Evolutionary conservation across 1,140 invertebrate genomes (phyloP), one percentile per base, ranked within the genome.

Genomic region (Anoplolepis gracilipes): DNA sequence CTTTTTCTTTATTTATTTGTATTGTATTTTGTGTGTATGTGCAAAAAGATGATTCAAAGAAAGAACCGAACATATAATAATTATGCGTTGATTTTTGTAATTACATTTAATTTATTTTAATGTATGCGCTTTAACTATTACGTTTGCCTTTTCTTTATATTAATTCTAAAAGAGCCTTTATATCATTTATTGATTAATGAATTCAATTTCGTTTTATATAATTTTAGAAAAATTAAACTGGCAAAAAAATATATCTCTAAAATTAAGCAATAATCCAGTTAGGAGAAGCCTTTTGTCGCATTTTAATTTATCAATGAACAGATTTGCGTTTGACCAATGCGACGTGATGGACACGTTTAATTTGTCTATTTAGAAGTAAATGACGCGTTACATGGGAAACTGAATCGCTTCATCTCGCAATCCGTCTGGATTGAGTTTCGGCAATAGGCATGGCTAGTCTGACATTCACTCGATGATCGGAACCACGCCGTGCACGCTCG

Each of bases 401-500:
- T 28, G 36, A 25, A 82, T 73, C 67, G 49, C 49, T 82, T 82
- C 67, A 82, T 81, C 53, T 30, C 53, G 25, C 53, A 82, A 30
- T 72, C 33, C 65, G 25, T 81, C 67, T 82, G 78, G 67, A 82
- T 82, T 82, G 72, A 82, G 78, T 72, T 72, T 59, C 67, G 55
- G 13, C 53, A n/a, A 53, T 59, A 42, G 78, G 67, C 67, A 73
- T 72, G 53, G 28, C 36, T 53, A 33, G 25, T 72, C 78, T 82
- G 53, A 73, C 78, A 72, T 82, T 82, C 67, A 73, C 13, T 59
- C 78, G 67, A 73, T 82, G 78, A 82, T 82, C 53, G 67, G 36
- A 46, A 30, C 53, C 36, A 25, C 67, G 36, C 67, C 65, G 36
- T 6, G 53, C 19, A 59, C 10, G 78, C 53, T 59, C 67, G 67